phyloP scores from a whole-genome alignment of 2,888 invertebrate genomes.

The Chrysodeixis includens region DNA sequence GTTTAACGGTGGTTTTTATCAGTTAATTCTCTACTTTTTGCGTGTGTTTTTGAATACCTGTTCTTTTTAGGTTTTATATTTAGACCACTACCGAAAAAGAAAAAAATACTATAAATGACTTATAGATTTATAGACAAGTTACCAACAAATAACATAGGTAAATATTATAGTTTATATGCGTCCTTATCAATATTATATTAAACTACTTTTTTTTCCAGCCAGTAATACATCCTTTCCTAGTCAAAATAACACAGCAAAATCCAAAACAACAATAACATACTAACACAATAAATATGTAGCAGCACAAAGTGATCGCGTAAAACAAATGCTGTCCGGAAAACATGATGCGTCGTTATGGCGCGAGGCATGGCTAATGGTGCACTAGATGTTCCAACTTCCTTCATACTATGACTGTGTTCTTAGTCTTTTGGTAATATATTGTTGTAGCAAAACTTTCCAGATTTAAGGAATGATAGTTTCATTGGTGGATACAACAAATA shows the following conservation, averaged over 20 bases:
- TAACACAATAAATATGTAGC: slow-evolving; percentile 19
- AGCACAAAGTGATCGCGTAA: slow-evolving; percentile 14
- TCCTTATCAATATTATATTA: no score
- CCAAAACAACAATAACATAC: background rate
- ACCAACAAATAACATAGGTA: no score
- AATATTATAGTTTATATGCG: no score
- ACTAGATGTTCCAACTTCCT: slow-evolving; percentile 2
- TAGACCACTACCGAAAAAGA: no score
- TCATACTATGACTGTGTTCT: background rate
- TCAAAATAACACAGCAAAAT: slow-evolving; percentile 16
- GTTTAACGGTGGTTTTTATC: background rate
- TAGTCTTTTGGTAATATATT: background rate
- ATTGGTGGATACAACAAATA: no score
- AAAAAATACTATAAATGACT: no score
- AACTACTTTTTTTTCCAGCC: no score
- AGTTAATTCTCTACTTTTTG: background rate
- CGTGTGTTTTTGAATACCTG: no score
- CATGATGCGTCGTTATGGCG: slow-evolving; percentile 29
- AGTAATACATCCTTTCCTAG: slow-evolving; percentile 10
- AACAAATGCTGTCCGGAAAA: slow-evolving; percentile 7
- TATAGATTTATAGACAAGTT: no score
- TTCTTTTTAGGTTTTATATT: no score
- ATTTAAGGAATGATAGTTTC: background rate
- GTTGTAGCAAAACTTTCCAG: background rate
- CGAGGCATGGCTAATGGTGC: background rate